A percentile compares a stretch with the other conserved stretches of the same genome.
These are phyloP conservation scores for Labeo calbasu DNA, from an alignment of 2,797 vertebrate genomes.

Conservation along the genomic window DNA sequence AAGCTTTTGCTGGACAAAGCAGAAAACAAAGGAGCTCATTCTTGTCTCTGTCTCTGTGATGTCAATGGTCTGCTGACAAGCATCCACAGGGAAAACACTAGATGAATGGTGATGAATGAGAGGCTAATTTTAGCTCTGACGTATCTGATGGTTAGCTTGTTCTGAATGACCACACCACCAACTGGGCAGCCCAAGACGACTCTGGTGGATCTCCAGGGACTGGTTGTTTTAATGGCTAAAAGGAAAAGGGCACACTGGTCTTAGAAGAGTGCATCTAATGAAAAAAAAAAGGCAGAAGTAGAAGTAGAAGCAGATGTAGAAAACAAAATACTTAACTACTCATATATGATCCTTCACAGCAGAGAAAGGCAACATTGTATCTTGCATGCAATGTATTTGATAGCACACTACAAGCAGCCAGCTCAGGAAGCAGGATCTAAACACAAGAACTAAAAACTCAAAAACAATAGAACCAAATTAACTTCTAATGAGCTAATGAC, in stretches of 20 bases:
- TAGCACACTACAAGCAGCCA: too few relatives aligned
- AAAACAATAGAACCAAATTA: too few relatives aligned
- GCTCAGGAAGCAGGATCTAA: too few relatives aligned
- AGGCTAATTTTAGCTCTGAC: slow-evolving; percentile 57
- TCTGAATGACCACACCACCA: slow-evolving; percentile 45
- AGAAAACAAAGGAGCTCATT: slow-evolving; percentile 30
- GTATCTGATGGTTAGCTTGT: slow-evolving; percentile 33
- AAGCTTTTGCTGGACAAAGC: slow-evolving; percentile 27
- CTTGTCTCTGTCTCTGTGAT: slow-evolving; percentile 2
- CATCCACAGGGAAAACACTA: slow-evolving; percentile 37
- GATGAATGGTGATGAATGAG: slow-evolving; percentile 27
- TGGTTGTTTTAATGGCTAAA: background rate
- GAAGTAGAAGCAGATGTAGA: too few relatives aligned
- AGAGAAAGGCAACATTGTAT: background rate
- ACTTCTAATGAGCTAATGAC: background rate
- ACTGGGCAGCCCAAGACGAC: background rate
- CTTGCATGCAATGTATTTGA: background rate
- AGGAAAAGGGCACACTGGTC: slow-evolving; percentile 7
- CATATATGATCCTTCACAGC: background rate
- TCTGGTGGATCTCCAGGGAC: slow-evolving; percentile 8
- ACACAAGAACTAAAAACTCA: too few relatives aligned
- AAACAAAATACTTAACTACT: background rate
- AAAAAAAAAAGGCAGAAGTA: background rate
- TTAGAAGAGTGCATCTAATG: background rate
- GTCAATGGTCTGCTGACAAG: slow-evolving; percentile 54